These are phyloP conservation scores for Emberiza fucata DNA, from an alignment of 2,113 vertebrate genomes.

Conservation along the genomic window DNA sequence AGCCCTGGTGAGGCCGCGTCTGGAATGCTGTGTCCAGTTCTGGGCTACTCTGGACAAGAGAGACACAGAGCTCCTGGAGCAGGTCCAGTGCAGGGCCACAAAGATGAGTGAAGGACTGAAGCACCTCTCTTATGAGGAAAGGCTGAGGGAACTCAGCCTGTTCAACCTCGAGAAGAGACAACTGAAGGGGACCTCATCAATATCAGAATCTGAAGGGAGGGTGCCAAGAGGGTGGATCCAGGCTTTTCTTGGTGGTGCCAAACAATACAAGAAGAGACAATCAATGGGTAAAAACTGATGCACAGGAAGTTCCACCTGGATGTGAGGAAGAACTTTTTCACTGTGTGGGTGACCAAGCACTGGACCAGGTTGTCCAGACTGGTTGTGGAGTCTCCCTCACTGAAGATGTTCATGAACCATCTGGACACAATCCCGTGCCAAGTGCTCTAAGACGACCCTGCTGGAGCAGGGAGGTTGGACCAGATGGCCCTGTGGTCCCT, in stretches of 20 bases:
- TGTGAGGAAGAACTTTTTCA: background rate
- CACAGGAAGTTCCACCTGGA: background rate
- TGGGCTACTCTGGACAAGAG: background rate
- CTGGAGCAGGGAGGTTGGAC: background rate
- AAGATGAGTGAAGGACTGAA: background rate
- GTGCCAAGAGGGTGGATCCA: background rate
- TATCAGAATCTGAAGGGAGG: background rate
- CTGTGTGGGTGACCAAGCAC: background rate
- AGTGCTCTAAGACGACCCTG: background rate
- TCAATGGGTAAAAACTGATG: background rate
- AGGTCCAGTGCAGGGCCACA: background rate
- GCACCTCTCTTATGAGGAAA: background rate
- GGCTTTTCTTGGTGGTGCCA: fast-evolving
- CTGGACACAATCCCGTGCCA: background rate
- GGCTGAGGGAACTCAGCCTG: background rate
- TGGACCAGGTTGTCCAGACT: background rate
- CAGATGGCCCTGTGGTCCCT: background rate
- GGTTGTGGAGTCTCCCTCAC: background rate
- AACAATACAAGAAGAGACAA: background rate
- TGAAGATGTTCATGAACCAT: background rate
- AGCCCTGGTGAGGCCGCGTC: background rate
- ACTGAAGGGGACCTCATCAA: background rate
- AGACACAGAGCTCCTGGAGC: background rate
- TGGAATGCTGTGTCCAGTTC: background rate
- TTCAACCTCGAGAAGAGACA: background rate